phyloP scores from a whole-genome alignment of 2,888 invertebrate genomes.

The Celastrina argiolus region DNA sequence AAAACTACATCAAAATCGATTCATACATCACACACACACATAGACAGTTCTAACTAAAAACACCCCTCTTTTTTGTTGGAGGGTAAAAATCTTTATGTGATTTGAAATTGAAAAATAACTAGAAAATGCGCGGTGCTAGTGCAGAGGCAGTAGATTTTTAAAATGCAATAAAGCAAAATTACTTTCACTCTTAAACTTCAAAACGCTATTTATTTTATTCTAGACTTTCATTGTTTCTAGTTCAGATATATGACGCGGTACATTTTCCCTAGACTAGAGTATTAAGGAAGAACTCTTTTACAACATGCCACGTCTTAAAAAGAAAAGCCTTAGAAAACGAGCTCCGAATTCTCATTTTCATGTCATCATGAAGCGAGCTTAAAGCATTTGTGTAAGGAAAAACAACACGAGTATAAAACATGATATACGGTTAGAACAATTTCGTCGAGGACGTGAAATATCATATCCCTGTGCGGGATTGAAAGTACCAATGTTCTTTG shows the following conservation, averaged over 20 bases:
- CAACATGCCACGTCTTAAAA: neutral
- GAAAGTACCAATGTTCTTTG: slow-evolving; percentile 56
- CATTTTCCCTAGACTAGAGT: neutral
- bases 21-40: too few relatives aligned
- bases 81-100: too few relatives aligned
- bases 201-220: neutral
- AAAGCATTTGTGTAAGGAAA: slow-evolving; percentile 10
- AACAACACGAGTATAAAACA: slow-evolving; percentile 26
- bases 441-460: slow-evolving; percentile 31
- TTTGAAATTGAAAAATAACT: too few relatives aligned
- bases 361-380: slow-evolving; percentile 13
- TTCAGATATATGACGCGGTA: neutral
- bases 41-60: too few relatives aligned
- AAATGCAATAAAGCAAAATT: neutral
- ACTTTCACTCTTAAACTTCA: neutral
- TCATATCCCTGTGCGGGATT: slow-evolving; percentile 38
- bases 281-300: neutral
- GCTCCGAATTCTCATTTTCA: slow-evolving; percentile 12
- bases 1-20: too few relatives aligned
- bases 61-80: too few relatives aligned
- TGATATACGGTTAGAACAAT: slow-evolving; percentile 28
- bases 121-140: too few relatives aligned
- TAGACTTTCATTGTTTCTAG: neutral
- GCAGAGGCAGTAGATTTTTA: too few relatives aligned
- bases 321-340: slow-evolving; percentile 6